Percentiles rank a stretch among this genome's conserved stretches.
Evolutionary conservation across 2,888 invertebrate species (phyloP).

Genomic region (Esperia sulphurella): DNA sequence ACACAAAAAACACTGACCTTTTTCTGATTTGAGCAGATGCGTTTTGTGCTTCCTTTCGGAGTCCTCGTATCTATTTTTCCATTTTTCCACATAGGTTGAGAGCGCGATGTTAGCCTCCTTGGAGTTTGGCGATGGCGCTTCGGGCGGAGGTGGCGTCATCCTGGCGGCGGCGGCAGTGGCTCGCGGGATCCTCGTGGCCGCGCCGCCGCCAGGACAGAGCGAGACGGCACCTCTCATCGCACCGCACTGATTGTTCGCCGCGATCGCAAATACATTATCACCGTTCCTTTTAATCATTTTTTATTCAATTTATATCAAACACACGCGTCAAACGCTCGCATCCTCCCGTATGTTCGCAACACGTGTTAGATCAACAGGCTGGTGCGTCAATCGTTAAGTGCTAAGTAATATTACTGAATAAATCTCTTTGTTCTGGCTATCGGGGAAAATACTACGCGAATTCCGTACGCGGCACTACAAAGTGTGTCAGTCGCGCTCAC

Average conservation of each 20-base stretch:
- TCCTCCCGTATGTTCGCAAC: conserved; percentile 59
- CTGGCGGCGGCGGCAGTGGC: conserved; percentile 69
- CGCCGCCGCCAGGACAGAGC: conserved; percentile 55
- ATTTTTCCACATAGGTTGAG: conserved; percentile 77
- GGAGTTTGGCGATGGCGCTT: conserved; percentile 67
- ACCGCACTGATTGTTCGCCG: conserved; percentile 75
- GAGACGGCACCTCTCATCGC: conserved; percentile 62
- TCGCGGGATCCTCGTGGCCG: conserved; percentile 71
- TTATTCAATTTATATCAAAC: conserved; percentile 68
- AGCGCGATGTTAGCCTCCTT: conserved; percentile 71
- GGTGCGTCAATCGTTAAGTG: conserved; percentile 55
- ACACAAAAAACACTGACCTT: conserved; percentile 75
- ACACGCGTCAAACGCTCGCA: conserved; percentile 62
- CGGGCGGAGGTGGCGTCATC: conserved; percentile 70
- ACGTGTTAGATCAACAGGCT: conserved; percentile 73
- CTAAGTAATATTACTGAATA: conserved; percentile 45
- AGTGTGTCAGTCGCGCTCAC: conserved; percentile 52
- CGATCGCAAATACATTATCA: conserved; percentile 78
- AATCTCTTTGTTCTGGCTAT: conserved; percentile 68
- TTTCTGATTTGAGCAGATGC: conserved; percentile 83
- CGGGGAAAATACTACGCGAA: conserved; percentile 58
- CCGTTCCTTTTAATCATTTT: conserved; percentile 78
- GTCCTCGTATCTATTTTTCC: conserved; percentile 86
- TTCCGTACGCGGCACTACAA: conserved; percentile 37
- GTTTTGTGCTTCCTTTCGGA: conserved; percentile 84